A percentile compares a stretch with the other conserved stretches of the same genome.
phyloP scores from a whole-genome alignment of 1,140 invertebrate species.

The Gryon sp. region DNA sequence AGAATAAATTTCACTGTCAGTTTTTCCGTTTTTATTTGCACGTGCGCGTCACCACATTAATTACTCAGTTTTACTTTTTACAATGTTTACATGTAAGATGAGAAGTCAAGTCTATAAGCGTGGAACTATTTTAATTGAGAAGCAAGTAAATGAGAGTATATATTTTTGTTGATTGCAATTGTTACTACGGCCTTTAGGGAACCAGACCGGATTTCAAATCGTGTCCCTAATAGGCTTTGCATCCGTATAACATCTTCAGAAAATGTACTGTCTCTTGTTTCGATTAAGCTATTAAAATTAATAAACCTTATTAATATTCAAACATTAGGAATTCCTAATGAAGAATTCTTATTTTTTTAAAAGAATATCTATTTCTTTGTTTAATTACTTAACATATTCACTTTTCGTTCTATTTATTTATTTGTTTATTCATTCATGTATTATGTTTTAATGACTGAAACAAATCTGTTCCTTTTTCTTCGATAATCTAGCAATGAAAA shows the following conservation, averaged over 20 bases:
- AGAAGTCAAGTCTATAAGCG: conserved; percentile 24
- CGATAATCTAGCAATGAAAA: too few species aligned
- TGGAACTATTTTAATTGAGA: conserved; percentile 66
- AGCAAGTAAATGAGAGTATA: conserved; percentile 30
- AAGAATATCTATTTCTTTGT: too few species aligned
- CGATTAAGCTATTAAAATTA: conserved; percentile 53
- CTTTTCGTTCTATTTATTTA: too few species aligned
- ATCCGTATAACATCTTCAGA: conserved; percentile 19
- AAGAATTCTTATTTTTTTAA: too few species aligned
- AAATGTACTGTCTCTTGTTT: conserved; percentile 1
- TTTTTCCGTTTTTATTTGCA: conserved; percentile 18
- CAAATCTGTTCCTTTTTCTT: too few species aligned
- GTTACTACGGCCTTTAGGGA: conserved; percentile 21
- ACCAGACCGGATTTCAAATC: conserved; percentile 22
- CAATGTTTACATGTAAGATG: conserved; percentile 36
- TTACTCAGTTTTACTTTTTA: conserved; percentile 44
- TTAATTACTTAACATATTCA: too few species aligned
- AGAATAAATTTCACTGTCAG: neutral
- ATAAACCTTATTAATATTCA: too few species aligned
- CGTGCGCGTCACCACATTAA: conserved; percentile 43
- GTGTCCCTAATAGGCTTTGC: conserved; percentile 46
- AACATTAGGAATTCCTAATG: too few species aligned
- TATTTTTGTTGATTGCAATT: conserved; percentile 47
- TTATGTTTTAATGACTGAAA: too few species aligned
- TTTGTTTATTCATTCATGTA: too few species aligned